Conservation (phyloP, 2,888 invertebrate species). For the Sylvicola fuscatus region DNA sequence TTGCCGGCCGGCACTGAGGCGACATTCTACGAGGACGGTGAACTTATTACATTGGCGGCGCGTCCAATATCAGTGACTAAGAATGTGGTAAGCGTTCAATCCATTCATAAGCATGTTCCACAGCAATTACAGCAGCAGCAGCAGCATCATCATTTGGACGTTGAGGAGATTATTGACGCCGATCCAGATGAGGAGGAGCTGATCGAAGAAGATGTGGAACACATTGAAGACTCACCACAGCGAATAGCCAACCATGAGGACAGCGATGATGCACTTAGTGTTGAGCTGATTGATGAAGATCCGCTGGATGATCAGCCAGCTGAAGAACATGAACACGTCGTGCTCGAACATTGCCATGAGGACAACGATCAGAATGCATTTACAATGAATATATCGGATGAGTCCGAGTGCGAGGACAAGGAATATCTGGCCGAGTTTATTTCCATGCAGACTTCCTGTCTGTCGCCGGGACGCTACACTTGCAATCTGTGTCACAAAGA, state of each 20-base stretch:
- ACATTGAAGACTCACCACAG: constrained; percentile 3
- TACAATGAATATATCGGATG: constrained; percentile 10
- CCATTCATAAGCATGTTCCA: constrained; percentile 1
- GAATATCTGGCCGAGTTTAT: constrained; percentile 20
- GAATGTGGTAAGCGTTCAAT: too few species aligned
- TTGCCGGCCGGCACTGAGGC: constrained; percentile 14
- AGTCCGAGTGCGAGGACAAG: constrained; percentile 11
- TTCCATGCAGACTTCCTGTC: constrained; percentile 29
- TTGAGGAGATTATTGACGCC: neutral
- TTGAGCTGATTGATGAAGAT: neutral
- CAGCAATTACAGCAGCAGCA: constrained; percentile 10
- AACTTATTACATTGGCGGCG: neutral
- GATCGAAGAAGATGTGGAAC: constrained; percentile 4
- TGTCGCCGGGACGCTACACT: constrained; percentile 34
- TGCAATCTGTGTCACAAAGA: constrained; percentile 42
- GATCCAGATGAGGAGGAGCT: neutral
- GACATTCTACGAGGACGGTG: constrained; percentile 19
- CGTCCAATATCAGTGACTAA: neutral
- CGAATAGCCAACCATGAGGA: constrained; percentile 2
- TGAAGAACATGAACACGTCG: constrained; percentile 14
- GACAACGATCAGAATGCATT: constrained; percentile 13
- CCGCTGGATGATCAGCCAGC: neutral
- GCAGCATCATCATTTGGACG: constrained; percentile 8
- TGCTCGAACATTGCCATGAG: constrained; percentile 13
- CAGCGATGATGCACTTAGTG: constrained; percentile 1